phyloP scores from a whole-genome alignment of 2,113 vertebrate species.

The Sphyrna mokarran region DNA sequence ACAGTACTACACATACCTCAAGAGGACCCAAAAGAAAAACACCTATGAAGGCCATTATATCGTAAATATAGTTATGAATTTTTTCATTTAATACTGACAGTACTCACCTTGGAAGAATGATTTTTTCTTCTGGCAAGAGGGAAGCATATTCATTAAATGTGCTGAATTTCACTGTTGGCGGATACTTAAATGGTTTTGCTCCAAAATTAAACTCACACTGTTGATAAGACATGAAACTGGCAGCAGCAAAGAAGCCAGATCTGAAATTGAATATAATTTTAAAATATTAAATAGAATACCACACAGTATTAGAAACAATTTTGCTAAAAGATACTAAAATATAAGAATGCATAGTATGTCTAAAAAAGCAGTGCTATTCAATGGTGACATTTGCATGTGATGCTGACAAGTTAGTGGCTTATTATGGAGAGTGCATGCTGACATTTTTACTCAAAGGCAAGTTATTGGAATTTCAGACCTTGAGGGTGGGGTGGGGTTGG shows the following conservation, averaged over 20 bases:
- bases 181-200: conserved; percentile 91
- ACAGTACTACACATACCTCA: neutral
- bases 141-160: conserved; percentile 96
- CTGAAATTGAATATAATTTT: conserved; percentile 50
- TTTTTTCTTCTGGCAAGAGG: conserved; percentile 85
- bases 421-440: neutral
- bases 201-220: conserved; percentile 99
- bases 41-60: neutral
- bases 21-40: neutral
- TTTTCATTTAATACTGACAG: neutral
- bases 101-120: conserved; percentile 88
- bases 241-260: conserved; percentile 95
- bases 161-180: conserved; percentile 86
- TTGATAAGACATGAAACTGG: conserved; percentile 99
- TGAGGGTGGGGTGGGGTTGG: neutral
- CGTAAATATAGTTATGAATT: neutral
- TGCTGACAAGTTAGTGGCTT: neutral
- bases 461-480: neutral
- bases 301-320: neutral
- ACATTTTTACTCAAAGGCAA: neutral
- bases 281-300: neutral
- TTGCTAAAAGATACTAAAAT: neutral
- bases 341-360: neutral
- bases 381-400: neutral
- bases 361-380: neutral